Conservation (phyloP, 2,113 vertebrate genomes). For the Rallus limicola region DNA sequence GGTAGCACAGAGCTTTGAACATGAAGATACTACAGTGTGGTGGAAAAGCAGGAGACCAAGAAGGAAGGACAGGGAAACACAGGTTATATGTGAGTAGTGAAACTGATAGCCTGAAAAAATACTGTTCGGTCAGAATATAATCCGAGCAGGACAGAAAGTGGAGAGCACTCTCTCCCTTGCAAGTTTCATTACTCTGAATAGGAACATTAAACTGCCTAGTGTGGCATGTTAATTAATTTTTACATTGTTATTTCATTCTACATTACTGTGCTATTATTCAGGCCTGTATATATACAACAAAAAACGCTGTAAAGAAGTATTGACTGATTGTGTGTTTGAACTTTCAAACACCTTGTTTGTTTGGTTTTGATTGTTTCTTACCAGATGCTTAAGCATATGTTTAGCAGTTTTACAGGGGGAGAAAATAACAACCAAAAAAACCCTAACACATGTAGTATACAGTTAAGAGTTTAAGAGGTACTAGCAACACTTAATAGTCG, state of each 20-base stretch:
- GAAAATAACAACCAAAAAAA: background rate
- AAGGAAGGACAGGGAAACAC: background rate
- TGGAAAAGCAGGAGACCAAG: background rate
- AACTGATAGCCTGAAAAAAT: background rate
- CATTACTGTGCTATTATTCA: slow-evolving; percentile 1
- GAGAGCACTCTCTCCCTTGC: background rate
- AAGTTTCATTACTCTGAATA: background rate
- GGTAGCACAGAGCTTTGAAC: background rate
- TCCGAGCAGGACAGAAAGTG: background rate
- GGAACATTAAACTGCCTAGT: background rate
- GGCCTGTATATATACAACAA: background rate
- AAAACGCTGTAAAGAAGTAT: slow-evolving; percentile 10
- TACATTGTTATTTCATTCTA: background rate
- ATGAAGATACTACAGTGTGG: background rate
- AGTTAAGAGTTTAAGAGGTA: slow-evolving; percentile 11
- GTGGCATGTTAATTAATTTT: slow-evolving; percentile 14
- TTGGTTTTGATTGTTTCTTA: slow-evolving; percentile 58
- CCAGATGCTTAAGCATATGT: slow-evolving; percentile 60
- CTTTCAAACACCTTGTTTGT: slow-evolving; percentile 43
- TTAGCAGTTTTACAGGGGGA: slow-evolving; percentile 34
- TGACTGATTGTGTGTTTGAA: slow-evolving; percentile 42
- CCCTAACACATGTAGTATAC: background rate
- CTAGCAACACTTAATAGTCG: background rate
- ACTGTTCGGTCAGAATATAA: background rate
- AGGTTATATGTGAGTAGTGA: background rate